phyloP scores from a whole-genome alignment of 2,113 vertebrate species.

The Antechinus flavipes region DNA sequence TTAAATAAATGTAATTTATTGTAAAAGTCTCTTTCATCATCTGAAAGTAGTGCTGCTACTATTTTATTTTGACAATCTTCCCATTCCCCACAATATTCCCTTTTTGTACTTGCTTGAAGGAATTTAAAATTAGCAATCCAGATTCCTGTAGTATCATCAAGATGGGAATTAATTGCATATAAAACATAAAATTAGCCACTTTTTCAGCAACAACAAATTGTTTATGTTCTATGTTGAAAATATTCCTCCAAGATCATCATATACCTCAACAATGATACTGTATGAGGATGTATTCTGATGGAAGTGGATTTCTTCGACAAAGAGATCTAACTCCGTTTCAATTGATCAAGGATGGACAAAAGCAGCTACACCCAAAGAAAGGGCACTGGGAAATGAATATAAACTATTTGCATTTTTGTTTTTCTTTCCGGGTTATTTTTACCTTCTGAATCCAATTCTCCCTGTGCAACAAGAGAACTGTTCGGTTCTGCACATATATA shows the following conservation, averaged over 20 bases:
- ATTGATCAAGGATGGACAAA: too few species aligned
- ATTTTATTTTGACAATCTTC: conserved; percentile 23
- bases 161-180: neutral
- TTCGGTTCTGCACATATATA: too few species aligned
- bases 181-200: neutral
- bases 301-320: too few species aligned
- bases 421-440: too few species aligned
- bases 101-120: neutral
- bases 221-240: conserved; percentile 37
- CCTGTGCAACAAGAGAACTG: too few species aligned
- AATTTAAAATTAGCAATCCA: conserved; percentile 17
- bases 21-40: conserved; percentile 33
- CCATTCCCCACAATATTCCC: neutral
- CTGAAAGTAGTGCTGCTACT: neutral
- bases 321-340: too few species aligned
- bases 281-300: too few species aligned
- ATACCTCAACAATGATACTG: too few species aligned
- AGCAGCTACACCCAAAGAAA: too few species aligned
- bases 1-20: neutral
- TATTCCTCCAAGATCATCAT: conserved; percentile 5
- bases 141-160: neutral
- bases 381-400: too few species aligned
- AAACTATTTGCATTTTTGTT: too few species aligned
- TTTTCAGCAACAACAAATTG: conserved; percentile 16
- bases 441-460: too few species aligned